phyloP scores from a whole-genome alignment of 2,888 invertebrate species.

The Tipula confusa region DNA sequence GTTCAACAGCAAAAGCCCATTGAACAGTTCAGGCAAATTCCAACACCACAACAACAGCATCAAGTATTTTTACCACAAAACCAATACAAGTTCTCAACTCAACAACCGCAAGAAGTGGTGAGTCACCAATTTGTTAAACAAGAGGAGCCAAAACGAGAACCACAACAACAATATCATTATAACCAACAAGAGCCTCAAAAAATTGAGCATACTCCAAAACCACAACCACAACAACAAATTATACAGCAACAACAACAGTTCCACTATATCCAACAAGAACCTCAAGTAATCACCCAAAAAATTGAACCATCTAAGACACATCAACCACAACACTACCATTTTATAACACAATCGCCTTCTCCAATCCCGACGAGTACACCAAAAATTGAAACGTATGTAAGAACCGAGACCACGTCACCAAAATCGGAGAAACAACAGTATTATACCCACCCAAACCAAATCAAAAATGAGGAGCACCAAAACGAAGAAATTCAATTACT shows the following conservation, averaged over 20 bases:
- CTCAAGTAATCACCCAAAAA: not conserved
- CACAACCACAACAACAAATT: slow-evolving; percentile 37
- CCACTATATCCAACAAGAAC: slow-evolving; percentile 26
- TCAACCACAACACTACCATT: slow-evolving; percentile 33
- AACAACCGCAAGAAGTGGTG: slow-evolving; percentile 38
- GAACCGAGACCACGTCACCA: slow-evolving; percentile 35
- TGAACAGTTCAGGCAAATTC: slow-evolving; percentile 44
- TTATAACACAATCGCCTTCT: slow-evolving; percentile 27
- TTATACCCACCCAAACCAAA: slow-evolving; percentile 27
- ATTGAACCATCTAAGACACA: slow-evolving; percentile 31
- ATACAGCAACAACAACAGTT: slow-evolving; percentile 33
- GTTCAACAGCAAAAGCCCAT: slow-evolving; percentile 33
- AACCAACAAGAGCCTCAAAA: slow-evolving; percentile 33
- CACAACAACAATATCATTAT: slow-evolving; percentile 31
- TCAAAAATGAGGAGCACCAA: slow-evolving; percentile 38
- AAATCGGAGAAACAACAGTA: slow-evolving; percentile 34
- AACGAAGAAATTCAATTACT: slow-evolving; percentile 70
- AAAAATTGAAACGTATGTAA: not conserved
- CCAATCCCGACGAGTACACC: slow-evolving; percentile 21
- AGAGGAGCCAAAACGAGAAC: not conserved
- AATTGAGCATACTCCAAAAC: slow-evolving; percentile 33
- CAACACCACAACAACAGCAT: slow-evolving; percentile 39
- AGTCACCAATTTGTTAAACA: not conserved
- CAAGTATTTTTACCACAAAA: slow-evolving; percentile 41
- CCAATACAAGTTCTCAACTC: slow-evolving; percentile 37